phyloP scores from a whole-genome alignment of 2,797 vertebrate species.

The Agapornis canus region DNA sequence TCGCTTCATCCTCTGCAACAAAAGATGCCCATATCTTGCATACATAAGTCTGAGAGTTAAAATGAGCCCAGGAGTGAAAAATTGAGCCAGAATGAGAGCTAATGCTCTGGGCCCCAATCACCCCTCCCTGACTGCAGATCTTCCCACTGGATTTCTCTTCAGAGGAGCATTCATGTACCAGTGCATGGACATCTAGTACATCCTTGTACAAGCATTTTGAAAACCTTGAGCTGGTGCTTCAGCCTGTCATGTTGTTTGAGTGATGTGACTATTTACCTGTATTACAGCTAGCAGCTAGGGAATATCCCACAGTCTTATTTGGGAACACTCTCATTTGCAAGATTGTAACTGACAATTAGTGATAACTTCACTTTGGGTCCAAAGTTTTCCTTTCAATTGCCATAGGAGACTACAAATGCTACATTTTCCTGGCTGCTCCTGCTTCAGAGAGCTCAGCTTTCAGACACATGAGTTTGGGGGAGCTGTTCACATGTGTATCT shows the following conservation, averaged over 20 bases:
- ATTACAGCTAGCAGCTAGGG: neutral
- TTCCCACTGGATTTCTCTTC: neutral
- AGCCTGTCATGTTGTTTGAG: neutral
- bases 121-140: neutral
- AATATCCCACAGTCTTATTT: neutral
- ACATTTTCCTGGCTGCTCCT: neutral
- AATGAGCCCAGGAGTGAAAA: neutral
- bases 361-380: neutral
- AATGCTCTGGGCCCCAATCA: neutral
- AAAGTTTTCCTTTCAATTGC: neutral
- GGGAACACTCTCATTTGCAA: neutral
- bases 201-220: neutral
- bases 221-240: neutral
- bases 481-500: neutral
- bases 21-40: neutral
- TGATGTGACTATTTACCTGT: neutral
- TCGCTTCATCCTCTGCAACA: neutral
- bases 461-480: neutral
- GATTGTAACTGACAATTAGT: neutral
- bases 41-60: neutral
- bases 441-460: neutral
- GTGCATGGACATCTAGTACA: neutral
- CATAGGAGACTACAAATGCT: neutral
- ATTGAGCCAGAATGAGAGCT: neutral
- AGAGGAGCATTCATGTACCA: neutral